Conservation (phyloP, 1,140 invertebrate genomes). For the Phymastichus coffea region DNA sequence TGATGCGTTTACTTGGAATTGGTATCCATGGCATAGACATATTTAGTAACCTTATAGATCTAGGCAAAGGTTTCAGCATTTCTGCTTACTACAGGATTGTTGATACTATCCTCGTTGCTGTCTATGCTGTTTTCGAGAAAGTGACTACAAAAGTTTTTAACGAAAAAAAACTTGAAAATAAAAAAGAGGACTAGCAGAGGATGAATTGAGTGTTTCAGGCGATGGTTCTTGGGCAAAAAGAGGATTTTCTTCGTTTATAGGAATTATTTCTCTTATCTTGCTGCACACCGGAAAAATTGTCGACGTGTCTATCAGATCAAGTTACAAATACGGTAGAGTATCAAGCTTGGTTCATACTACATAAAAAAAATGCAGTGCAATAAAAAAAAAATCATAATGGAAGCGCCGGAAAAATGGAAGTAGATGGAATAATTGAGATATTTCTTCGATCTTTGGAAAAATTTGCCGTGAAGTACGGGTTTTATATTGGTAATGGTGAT, state of each 20-base stretch:
- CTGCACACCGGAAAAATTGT: constrained; percentile 34
- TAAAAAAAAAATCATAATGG: constrained; percentile 30
- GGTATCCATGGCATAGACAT: no score
- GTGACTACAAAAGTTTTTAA: no score
- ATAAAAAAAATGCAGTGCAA: no score
- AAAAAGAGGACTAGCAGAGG: no score
- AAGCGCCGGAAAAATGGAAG: constrained; percentile 31
- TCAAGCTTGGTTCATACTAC: constrained; percentile 25
- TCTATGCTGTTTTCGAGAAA: no score
- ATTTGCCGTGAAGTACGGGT: neutral
- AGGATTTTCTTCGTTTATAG: constrained; percentile 35
- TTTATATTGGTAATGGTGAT: constrained; percentile 22
- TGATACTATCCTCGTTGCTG: no score
- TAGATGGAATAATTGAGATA: constrained; percentile 29
- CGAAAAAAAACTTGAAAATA: no score
- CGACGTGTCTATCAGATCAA: constrained; percentile 30
- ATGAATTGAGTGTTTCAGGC: constrained; percentile 34
- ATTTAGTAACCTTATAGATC: no score
- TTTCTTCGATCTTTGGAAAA: constrained; percentile 28
- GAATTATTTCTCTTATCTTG: constrained; percentile 30
- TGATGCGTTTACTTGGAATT: no score
- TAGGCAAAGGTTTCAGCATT: no score
- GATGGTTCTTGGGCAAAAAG: constrained; percentile 35
- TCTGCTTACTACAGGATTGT: no score
- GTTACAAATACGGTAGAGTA: constrained; percentile 22